These are phyloP conservation scores for Macrochelys suwanniensis DNA, from an alignment of 2,797 vertebrate genomes.

Conservation along the genomic window DNA sequence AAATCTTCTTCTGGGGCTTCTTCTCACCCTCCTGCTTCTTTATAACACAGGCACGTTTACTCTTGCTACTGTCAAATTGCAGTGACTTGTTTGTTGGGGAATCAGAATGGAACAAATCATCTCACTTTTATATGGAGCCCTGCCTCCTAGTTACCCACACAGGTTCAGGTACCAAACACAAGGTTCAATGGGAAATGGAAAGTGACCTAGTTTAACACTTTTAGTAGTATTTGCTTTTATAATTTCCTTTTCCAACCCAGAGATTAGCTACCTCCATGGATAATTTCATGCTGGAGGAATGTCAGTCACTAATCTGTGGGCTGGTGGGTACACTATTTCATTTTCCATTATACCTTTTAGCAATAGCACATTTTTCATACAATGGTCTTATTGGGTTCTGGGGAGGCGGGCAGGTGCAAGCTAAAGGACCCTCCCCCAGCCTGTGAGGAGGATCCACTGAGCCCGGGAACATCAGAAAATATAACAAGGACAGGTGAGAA, in stretches of 20 bases:
- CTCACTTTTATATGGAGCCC: neutral
- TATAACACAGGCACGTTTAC: neutral
- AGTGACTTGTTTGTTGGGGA: neutral
- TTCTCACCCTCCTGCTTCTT: neutral
- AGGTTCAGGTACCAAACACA: neutral
- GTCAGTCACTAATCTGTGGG: neutral
- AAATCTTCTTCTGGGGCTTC: neutral
- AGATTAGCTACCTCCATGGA: neutral
- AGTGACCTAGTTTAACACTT: neutral
- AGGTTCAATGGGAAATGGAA: neutral
- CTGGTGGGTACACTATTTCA: neutral
- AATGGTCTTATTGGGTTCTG: accelerated
- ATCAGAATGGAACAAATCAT: neutral
- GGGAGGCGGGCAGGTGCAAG: too few relatives aligned
- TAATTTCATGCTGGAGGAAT: neutral
- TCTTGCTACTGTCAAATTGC: neutral
- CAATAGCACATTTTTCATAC: accelerated
- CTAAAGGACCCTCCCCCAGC: too few relatives aligned
- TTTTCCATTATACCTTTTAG: neutral
- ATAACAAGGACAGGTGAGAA: too few relatives aligned
- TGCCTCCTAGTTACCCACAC: neutral
- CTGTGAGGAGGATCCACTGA: too few relatives aligned
- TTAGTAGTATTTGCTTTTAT: too few relatives aligned
- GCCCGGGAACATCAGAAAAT: too few relatives aligned
- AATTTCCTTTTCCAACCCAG: neutral